Evolutionary conservation across 2,113 vertebrate genomes (phyloP).

Genomic region (Gorsachius goisagi): DNA sequence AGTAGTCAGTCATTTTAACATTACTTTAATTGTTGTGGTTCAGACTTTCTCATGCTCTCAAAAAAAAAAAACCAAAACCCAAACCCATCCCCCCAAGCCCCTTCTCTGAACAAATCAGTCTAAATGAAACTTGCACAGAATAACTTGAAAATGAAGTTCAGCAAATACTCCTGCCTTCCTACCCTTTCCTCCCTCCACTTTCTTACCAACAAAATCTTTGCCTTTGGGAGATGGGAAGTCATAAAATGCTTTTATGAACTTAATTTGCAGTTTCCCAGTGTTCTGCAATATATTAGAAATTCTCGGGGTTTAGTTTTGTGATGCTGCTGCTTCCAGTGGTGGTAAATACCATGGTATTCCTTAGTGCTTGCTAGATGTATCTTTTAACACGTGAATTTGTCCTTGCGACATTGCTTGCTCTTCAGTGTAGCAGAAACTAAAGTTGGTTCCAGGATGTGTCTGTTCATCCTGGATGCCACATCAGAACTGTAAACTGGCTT

Average conservation of each 20-base stretch:
- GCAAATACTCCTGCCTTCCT: background rate
- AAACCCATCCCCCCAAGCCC: no score
- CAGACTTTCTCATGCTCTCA: background rate
- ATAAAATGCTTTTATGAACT: background rate
- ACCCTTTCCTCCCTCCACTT: background rate
- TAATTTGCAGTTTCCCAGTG: background rate
- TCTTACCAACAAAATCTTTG: background rate
- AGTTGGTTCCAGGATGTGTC: background rate
- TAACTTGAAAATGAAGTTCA: background rate
- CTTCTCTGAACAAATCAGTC: background rate
- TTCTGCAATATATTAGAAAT: background rate
- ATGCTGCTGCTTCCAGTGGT: background rate
- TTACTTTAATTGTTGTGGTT: background rate
- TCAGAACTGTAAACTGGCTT: background rate
- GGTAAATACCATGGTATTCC: background rate
- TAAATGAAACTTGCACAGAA: background rate
- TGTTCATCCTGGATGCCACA: background rate
- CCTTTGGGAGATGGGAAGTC: background rate
- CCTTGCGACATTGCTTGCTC: accelerated
- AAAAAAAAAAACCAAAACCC: background rate
- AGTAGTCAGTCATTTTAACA: background rate
- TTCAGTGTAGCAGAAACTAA: background rate
- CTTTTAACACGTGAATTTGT: background rate
- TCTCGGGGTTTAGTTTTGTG: background rate
- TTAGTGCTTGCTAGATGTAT: background rate